Evolutionary conservation across 2,888 invertebrate genomes (phyloP).

Genomic region (Laothoe populi): DNA sequence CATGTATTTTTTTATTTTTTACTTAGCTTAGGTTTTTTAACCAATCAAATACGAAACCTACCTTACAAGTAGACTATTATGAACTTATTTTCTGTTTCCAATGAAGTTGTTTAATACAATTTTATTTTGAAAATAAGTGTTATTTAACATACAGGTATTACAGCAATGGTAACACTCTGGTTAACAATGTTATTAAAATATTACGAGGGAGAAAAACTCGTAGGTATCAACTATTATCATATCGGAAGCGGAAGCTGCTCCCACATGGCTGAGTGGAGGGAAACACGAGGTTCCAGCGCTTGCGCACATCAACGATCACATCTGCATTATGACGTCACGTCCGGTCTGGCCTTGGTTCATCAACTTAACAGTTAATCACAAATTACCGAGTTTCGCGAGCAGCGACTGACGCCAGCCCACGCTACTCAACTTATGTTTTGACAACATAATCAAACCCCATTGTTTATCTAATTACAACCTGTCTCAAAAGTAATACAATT

Average conservation of each 20-base stretch:
- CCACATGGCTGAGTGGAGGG: constrained; percentile 53
- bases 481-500: constrained; percentile 57
- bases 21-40: no score
- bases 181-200: not conserved
- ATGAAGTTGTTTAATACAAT: no score
- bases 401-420: constrained; percentile 48
- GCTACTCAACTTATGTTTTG: constrained; percentile 51
- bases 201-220: constrained; percentile 2
- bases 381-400: constrained; percentile 33
- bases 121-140: no score
- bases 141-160: no score
- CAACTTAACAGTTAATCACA: constrained; percentile 54
- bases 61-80: no score
- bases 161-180: not conserved
- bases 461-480: constrained; percentile 70
- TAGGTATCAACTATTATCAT: constrained; percentile 28
- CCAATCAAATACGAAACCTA: no score
- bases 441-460: constrained; percentile 65
- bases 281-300: constrained; percentile 46
- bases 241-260: constrained; percentile 81
- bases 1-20: no score
- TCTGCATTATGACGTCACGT: constrained; percentile 60
- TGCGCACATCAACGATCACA: constrained; percentile 54
- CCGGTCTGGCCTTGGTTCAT: constrained; percentile 56
- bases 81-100: no score